Evolutionary conservation across 2,888 invertebrate genomes (phyloP).

Genomic region (Pomacea canaliculata): DNA sequence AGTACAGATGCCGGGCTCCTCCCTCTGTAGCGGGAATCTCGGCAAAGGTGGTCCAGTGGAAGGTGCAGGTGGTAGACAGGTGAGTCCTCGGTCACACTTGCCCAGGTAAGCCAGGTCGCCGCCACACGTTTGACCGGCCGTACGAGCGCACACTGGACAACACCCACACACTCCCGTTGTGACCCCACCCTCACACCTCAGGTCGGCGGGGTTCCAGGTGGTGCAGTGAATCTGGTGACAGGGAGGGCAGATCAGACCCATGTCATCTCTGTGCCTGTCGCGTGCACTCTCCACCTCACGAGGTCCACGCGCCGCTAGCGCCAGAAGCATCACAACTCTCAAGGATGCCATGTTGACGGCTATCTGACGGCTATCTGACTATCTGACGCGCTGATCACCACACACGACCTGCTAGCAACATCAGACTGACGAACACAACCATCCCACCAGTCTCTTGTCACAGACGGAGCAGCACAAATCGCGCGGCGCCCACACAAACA

Average conservation of each 20-base stretch:
- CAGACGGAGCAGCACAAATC: too few species aligned
- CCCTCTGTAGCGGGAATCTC: conserved; percentile 25
- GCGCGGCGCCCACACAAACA: too few species aligned
- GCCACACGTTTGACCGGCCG: conserved; percentile 64
- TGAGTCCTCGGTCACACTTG: conserved; percentile 65
- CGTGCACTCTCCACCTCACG: neutral
- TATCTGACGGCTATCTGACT: too few species aligned
- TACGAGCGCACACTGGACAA: conserved; percentile 67
- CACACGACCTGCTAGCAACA: too few species aligned
- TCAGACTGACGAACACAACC: too few species aligned
- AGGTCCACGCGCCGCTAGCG: neutral
- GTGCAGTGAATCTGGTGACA: conserved; percentile 67
- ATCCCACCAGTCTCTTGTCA: too few species aligned
- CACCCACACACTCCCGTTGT: conserved; percentile 67
- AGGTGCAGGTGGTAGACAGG: conserved; percentile 41
- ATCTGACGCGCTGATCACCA: too few species aligned
- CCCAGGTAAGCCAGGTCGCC: conserved; percentile 66
- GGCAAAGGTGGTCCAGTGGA: conserved; percentile 9
- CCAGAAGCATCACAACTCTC: neutral
- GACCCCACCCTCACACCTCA: conserved; percentile 64
- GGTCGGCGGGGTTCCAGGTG: conserved; percentile 48
- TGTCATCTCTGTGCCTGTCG: neutral
- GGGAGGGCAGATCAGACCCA: conserved; percentile 62
- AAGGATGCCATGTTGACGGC: neutral
- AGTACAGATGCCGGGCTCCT: conserved; percentile 48